A percentile compares a stretch with the other conserved stretches of the same genome.
Conservation (phyloP, 2,888 invertebrate genomes). For the Asteroscopus sphinx region DNA sequence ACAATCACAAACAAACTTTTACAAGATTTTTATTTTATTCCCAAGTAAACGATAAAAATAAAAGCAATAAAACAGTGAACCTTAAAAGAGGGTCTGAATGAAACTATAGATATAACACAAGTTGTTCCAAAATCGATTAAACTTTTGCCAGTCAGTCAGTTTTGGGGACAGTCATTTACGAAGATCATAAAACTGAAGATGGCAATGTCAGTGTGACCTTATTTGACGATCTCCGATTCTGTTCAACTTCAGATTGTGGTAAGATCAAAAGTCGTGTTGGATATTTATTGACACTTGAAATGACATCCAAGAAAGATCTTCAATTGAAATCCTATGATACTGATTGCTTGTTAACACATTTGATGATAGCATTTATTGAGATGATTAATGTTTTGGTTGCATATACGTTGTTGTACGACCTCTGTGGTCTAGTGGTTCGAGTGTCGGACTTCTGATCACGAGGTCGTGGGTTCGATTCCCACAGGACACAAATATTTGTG, state of each 20-base stretch:
- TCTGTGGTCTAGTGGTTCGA: no score
- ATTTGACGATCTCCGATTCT: conserved; percentile 19
- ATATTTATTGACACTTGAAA: conserved; percentile 42
- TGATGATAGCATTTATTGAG: conserved; percentile 12
- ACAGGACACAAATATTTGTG: no score
- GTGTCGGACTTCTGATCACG: no score
- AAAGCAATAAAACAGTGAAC: conserved; percentile 52
- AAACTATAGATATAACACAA: conserved; percentile 42
- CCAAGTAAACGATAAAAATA: conserved; percentile 49
- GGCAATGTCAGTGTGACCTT: conserved; percentile 20
- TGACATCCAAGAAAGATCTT: conserved; percentile 18
- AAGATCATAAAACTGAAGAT: conserved; percentile 50
- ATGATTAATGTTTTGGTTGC: conserved; percentile 7
- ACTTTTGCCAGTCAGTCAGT: conserved; percentile 68
- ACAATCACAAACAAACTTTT: conserved; percentile 40
- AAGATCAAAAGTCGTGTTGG: conserved; percentile 37
- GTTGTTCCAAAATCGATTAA: conserved; percentile 67
- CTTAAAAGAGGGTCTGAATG: conserved; percentile 53
- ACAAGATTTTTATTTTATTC: conserved; percentile 43
- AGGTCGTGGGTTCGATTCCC: no score
- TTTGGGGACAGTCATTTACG: conserved; percentile 48
- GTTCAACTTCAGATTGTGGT: conserved; percentile 16
- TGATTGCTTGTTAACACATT: conserved; percentile 34
- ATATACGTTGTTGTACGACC: neutral
- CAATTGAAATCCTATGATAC: conserved; percentile 38